Evolutionary conservation across 2,888 invertebrate species (phyloP).

Genomic region (Willowsia nigromaculata): DNA sequence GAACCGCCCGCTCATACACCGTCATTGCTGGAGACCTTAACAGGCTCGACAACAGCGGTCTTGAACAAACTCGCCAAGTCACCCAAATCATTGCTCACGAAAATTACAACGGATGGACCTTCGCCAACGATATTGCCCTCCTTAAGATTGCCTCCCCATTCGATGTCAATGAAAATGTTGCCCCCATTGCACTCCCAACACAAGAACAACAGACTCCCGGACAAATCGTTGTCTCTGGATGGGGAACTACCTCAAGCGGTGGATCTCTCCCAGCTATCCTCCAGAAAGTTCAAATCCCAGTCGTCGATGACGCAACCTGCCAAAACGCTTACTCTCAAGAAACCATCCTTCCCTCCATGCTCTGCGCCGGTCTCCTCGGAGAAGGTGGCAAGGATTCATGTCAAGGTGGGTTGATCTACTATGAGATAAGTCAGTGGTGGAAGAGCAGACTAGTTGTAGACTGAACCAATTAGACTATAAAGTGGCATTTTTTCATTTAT

Average conservation of each 20-base stretch:
- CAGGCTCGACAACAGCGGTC: conserved; percentile 9
- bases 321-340: conserved; percentile 62
- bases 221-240: conserved; percentile 73
- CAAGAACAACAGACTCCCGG: conserved; percentile 51
- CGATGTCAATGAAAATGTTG: conserved; percentile 64
- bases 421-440: no score
- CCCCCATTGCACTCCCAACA: conserved; percentile 74
- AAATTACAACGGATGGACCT: conserved; percentile 65
- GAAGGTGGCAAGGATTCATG: conserved; percentile 63
- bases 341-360: conserved; percentile 51
- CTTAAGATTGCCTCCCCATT: conserved; percentile 67
- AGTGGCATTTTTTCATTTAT: conserved; percentile 47
- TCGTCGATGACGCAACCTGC: conserved; percentile 70
- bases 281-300: conserved; percentile 70
- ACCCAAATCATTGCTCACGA: conserved; percentile 67
- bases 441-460: no score
- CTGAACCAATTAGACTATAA: no score
- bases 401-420: no score
- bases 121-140: conserved; percentile 77
- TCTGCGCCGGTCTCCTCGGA: conserved; percentile 68
- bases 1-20: neutral
- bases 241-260: conserved; percentile 73
- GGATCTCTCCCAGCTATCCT: conserved; percentile 51
- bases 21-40: conserved; percentile 70
- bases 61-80: conserved; percentile 64